Evolutionary conservation across 2,797 vertebrate genomes (phyloP).

Genomic region (Zenarchopterus dispar): DNA sequence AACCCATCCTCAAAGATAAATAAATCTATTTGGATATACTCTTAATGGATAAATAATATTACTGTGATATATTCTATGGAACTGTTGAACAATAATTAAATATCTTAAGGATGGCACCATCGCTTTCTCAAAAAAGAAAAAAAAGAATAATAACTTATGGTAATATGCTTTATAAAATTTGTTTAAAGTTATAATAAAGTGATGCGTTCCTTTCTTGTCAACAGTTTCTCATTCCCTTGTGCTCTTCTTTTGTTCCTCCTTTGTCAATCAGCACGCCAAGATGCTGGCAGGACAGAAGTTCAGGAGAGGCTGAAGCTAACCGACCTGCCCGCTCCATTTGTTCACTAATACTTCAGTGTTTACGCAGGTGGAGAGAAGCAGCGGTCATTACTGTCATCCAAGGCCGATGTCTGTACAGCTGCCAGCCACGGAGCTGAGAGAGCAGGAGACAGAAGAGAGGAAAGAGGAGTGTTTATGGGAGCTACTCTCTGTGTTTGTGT

Average conservation of each 20-base stretch:
- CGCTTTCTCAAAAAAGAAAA: constrained; percentile 60
- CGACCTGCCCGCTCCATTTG: constrained; percentile 42
- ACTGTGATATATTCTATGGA: constrained; percentile 63
- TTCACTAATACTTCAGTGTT: constrained; percentile 61
- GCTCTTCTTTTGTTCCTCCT: constrained; percentile 25
- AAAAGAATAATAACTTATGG: constrained; percentile 40
- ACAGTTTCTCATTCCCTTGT: constrained; percentile 5
- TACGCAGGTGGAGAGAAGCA: constrained; percentile 50
- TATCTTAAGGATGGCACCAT: constrained; percentile 80
- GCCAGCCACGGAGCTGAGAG: constrained; percentile 58
- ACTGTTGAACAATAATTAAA: constrained; percentile 63
- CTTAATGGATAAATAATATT: constrained; percentile 79
- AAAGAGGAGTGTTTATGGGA: constrained; percentile 67
- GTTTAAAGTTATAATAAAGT: constrained; percentile 66
- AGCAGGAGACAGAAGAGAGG: constrained; percentile 27
- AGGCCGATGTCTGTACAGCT: constrained; percentile 53
- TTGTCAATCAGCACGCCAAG: constrained; percentile 44
- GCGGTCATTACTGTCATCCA: constrained; percentile 47
- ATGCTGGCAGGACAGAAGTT: constrained; percentile 48
- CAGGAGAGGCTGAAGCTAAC: constrained; percentile 38
- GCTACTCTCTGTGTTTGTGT: constrained; percentile 72
- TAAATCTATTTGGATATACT: constrained; percentile 77
- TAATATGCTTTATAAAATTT: constrained; percentile 67
- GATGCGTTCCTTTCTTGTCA: constrained; percentile 33
- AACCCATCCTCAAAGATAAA: constrained; percentile 63